These are phyloP conservation scores for Dynastes hyllus DNA, from an alignment of 2,888 invertebrate genomes.

Conservation along the genomic window DNA sequence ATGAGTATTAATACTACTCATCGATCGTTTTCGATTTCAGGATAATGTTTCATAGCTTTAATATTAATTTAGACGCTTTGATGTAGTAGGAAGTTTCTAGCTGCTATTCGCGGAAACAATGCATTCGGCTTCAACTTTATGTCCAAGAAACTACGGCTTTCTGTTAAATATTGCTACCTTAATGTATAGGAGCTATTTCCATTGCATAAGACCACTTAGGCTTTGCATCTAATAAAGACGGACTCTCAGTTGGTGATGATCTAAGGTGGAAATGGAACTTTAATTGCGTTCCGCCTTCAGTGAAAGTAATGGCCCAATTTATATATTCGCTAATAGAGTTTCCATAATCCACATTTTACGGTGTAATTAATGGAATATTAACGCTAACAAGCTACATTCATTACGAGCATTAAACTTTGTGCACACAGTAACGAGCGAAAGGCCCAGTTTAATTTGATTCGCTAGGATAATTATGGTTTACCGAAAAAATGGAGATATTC, in stretches of 20 bases:
- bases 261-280: conserved; percentile 21
- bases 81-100: no score
- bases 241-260: neutral
- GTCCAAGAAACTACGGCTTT: no score
- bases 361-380: conserved; percentile 35
- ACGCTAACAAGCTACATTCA: conserved; percentile 25
- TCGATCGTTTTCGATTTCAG: no score
- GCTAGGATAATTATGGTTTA: neutral
- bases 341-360: conserved; percentile 38
- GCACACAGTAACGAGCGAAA: neutral
- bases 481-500: no score
- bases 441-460: neutral
- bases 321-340: conserved; percentile 35
- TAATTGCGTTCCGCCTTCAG: conserved; percentile 30
- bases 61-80: no score
- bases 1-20: no score
- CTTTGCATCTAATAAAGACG: neutral
- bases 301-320: conserved; percentile 38
- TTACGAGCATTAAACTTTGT: conserved; percentile 25
- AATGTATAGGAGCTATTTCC: no score
- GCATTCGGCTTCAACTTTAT: no score
- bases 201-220: no score
- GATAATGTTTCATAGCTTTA: no score
- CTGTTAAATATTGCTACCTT: no score
- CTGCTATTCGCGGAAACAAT: no score